phyloP scores from a whole-genome alignment of 2,113 vertebrate genomes.

The Bos taurus region ARS-UCD2.0 NC_037331.1:65695001-65695500 shows the following conservation, averaged over 20 bases:
- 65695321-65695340: background rate
- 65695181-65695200: background rate
- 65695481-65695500: background rate
- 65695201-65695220: background rate
- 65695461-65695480: background rate
- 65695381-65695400: background rate
- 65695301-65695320: background rate
- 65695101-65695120: background rate
- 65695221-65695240: background rate
- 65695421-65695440: background rate
- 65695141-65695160: background rate
- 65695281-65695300: background rate
- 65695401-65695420: background rate
- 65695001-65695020: background rate
- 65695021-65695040: background rate
- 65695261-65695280: background rate
- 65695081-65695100: background rate
- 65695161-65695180: background rate
- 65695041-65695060: constrained; percentile 11
- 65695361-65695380: background rate
- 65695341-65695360: background rate
- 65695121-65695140: background rate
- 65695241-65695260: rapidly evolving
- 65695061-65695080: background rate
- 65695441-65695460: background rate